Percentiles rank a stretch among this genome's conserved stretches.
These are phyloP conservation scores for Zonotrichia albicollis DNA, from an alignment of 2,797 vertebrate genomes.

Conservation along the genomic window DNA sequence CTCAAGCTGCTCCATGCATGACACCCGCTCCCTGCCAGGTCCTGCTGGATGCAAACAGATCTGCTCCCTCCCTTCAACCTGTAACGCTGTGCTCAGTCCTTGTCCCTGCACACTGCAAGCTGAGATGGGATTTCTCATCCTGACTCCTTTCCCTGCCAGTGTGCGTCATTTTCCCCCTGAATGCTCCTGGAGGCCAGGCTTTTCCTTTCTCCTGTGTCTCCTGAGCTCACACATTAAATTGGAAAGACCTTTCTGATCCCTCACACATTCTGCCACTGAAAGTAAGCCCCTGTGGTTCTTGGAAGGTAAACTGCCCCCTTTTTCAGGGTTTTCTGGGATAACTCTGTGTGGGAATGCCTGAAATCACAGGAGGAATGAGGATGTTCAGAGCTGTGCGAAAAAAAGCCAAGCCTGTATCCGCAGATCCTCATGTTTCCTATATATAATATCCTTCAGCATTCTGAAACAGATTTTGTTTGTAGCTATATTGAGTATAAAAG, in stretches of 20 bases:
- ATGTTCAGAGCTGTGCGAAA: background rate
- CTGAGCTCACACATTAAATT: constrained; percentile 10
- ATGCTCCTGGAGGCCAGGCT: background rate
- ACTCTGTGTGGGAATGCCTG: background rate
- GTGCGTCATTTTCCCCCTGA: background rate
- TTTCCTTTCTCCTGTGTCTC: background rate
- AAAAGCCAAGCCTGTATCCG: background rate
- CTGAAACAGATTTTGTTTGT: background rate
- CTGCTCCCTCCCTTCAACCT: background rate
- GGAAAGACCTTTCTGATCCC: constrained; percentile 25
- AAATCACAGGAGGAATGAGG: background rate
- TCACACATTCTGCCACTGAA: background rate
- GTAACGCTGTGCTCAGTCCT: background rate
- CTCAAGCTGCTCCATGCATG: background rate
- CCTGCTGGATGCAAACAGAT: background rate
- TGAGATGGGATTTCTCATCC: background rate
- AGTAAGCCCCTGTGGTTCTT: background rate
- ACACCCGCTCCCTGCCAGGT: background rate
- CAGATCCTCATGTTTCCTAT: background rate
- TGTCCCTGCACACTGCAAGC: background rate
- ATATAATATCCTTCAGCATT: background rate
- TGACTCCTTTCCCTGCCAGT: background rate
- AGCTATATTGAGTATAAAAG: constrained; percentile 24
- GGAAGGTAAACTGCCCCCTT: background rate
- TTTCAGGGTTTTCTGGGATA: background rate